Base-by-base conservation (phyloP, 2,797 vertebrate genomes). In the Menidia menidia region DNA sequence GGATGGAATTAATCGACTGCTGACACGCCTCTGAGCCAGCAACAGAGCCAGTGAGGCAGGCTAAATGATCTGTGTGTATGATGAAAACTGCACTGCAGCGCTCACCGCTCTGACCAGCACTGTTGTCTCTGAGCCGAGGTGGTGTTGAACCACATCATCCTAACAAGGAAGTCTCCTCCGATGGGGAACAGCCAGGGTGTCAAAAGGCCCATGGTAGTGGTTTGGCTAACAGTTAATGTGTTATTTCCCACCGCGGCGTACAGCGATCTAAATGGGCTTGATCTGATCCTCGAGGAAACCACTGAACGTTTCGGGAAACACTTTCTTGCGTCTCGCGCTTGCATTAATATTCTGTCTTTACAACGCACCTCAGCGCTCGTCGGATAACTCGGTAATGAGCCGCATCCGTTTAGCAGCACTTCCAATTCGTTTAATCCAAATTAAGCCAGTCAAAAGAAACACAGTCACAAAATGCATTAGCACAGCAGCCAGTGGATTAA, bases 281-380 rank as follows among this genome's bases (percentile, higher is more conserved):
- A 16, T 41, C 35, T 58, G 0, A 63, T 35, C 6, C 7, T 35
- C 53, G 48, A 55, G n/a, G 16, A 45, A 54, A 41, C n/a, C 16
- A 16, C 30, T 56, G 0, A 44, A 15, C 32, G 59, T 43, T 44
- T 58, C 55, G 8, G 8, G 6, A 64, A 68, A 53, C 16, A 31
- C 1, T 71, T 48, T 54, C 8, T 64, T 45, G 12, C 32, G 35
- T 31, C 19, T 60, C 45, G 25, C 25, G 25, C 25, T 25, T 25
- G 25, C 25, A 42, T 65, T 11, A 60, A 42, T 18, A 35, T 6
- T 33, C 54, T 43, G 39, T 35, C 33, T 67, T 31, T 4, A 0
- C 53, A 72, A 72, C 47, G 4, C 15, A 45, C 56, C 42, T 35
- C 16, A 33, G 33, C 35, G 43, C 30, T n/a, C n/a, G 13, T 42